A percentile compares a stretch with the other conserved stretches of the same genome.
Conservation (phyloP, 2,113 vertebrate genomes). For the Nematolebias whitei region DNA sequence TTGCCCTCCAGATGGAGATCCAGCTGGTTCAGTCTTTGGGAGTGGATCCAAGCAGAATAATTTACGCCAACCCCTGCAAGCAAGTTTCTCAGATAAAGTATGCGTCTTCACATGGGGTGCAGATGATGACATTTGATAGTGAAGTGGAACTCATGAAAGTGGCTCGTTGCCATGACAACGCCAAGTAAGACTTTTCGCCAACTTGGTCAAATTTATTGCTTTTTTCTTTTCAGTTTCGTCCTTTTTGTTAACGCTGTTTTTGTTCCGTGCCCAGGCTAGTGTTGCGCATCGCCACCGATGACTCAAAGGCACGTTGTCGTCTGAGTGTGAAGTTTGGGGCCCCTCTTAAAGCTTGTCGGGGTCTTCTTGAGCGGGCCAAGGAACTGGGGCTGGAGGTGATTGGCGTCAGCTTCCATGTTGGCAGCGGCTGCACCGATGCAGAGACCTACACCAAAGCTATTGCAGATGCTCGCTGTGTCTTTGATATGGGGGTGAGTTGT, state of each 20-base stretch:
- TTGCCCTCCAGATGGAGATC: constrained; percentile 87
- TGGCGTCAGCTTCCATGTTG: constrained; percentile 97
- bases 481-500: constrained; percentile 93
- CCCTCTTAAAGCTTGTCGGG: constrained; percentile 88
- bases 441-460: constrained; percentile 91
- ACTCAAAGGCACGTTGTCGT: constrained; percentile 93
- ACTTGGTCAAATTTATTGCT: not conserved
- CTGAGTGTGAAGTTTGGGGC: constrained; percentile 97
- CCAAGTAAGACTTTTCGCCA: constrained; percentile 86
- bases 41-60: constrained; percentile 90
- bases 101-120: constrained; percentile 90
- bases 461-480: constrained; percentile 92
- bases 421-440: constrained; percentile 93
- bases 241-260: not conserved
- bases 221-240: rapidly evolving
- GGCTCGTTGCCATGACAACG: constrained; percentile 89
- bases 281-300: constrained; percentile 94
- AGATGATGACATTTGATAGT: constrained; percentile 99
- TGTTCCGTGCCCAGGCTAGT: constrained; percentile 83
- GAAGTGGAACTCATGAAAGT: constrained; percentile 97
- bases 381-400: constrained; percentile 90
- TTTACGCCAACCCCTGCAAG: constrained; percentile 99
- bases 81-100: constrained; percentile 98
- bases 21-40: constrained; percentile 92
- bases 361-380: constrained; percentile 90